These are phyloP conservation scores for Odontophorus gujanensis DNA, from an alignment of 2,113 vertebrate genomes.

Conservation along the genomic window DNA sequence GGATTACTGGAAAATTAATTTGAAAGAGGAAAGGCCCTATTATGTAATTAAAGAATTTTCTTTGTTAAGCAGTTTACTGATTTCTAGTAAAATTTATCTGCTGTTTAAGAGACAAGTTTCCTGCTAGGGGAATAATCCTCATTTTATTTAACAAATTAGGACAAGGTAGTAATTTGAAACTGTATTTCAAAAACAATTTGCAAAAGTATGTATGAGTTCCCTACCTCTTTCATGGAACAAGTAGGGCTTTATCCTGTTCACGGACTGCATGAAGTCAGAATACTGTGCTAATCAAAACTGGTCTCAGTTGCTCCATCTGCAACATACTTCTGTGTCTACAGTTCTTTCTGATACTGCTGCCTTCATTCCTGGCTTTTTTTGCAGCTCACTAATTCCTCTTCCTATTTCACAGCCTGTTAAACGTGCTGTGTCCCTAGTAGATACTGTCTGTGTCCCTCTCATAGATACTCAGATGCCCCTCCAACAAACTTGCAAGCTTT, in stretches of 20 bases:
- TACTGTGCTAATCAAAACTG: background rate
- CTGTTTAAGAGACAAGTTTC: background rate
- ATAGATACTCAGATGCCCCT: background rate
- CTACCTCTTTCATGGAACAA: background rate
- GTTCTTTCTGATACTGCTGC: background rate
- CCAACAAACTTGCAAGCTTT: background rate
- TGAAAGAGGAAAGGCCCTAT: background rate
- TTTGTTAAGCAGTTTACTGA: background rate
- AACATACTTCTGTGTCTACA: fast-evolving
- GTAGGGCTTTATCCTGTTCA: background rate
- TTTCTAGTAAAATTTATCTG: background rate
- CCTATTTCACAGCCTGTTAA: background rate
- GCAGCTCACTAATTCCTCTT: background rate
- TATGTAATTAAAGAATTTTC: background rate
- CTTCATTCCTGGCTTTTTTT: background rate
- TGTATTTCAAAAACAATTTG: background rate
- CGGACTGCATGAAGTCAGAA: background rate
- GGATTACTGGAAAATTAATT: slow-evolving; percentile 20
- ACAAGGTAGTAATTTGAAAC: background rate
- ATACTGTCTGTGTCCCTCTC: background rate
- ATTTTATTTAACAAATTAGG: background rate
- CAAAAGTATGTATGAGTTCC: background rate
- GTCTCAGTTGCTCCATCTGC: background rate
- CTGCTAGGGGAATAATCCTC: background rate
- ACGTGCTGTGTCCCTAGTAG: background rate